phyloP scores from a whole-genome alignment of 2,113 vertebrate genomes.

The Chamaetylas fuelleborni region DNA sequence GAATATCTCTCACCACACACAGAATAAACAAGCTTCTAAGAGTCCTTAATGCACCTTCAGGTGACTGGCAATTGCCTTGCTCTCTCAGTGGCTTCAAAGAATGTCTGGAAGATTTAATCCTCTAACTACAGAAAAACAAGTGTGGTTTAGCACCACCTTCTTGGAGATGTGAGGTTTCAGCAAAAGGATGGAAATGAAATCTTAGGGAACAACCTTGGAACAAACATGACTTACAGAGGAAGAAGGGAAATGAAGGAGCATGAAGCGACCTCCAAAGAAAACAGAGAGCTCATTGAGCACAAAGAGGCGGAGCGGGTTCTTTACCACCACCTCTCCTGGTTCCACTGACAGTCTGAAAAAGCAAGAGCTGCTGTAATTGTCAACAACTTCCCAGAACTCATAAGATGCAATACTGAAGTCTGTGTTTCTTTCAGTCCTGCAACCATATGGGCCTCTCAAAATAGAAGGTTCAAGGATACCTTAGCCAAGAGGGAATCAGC shows the following conservation, averaged over 20 bases:
- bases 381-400: not conserved
- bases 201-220: not conserved
- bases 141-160: not conserved
- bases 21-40: not conserved
- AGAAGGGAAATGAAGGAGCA: not conserved
- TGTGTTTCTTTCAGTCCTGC: not conserved
- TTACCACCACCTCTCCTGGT: not conserved
- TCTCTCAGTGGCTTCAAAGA: not conserved
- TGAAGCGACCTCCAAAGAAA: not conserved
- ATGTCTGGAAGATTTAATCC: not conserved
- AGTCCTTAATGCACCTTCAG: not conserved
- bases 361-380: rapidly evolving
- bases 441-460: not conserved
- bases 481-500: not conserved
- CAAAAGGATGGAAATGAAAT: not conserved
- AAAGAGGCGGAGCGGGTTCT: not conserved
- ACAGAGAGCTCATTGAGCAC: not conserved
- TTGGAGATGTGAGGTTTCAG: not conserved
- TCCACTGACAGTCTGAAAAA: not conserved
- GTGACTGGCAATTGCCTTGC: not conserved
- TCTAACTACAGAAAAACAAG: not conserved
- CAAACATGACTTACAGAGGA: not conserved
- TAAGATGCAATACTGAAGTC: not conserved
- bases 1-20: not conserved
- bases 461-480: not conserved